A percentile compares a stretch with the other conserved stretches of the same genome.
Conservation (phyloP, 2,797 vertebrate species). For the Eutrigla gurnardus region DNA sequence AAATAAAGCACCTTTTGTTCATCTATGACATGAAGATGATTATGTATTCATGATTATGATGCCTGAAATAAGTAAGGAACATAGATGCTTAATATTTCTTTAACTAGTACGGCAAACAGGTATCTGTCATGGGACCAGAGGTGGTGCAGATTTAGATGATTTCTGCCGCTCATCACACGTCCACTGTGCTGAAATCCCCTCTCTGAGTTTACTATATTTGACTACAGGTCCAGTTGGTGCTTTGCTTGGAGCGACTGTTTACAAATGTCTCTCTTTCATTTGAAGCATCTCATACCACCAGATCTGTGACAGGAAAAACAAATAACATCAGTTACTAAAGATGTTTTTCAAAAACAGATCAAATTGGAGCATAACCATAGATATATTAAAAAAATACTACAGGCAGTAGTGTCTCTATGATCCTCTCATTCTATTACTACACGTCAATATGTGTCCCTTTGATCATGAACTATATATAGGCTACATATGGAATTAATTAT, state of each 20-base stretch:
- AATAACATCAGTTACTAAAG: neutral
- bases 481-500: neutral
- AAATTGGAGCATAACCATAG: neutral
- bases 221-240: no score
- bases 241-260: no score
- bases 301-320: neutral
- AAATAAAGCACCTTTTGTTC: no score
- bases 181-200: no score
- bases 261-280: no score
- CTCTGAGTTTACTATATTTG: no score
- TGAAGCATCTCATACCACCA: neutral
- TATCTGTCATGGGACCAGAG: neutral
- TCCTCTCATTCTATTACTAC: neutral
- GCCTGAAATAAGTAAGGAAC: neutral
- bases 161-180: neutral
- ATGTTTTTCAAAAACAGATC: no score
- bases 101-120: neutral
- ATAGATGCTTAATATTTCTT: neutral
- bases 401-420: neutral
- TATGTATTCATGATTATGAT: neutral
- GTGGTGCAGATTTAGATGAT: neutral
- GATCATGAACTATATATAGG: neutral
- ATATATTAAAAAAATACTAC: neutral
- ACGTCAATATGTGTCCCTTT: neutral
- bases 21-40: neutral